Evolutionary conservation across 2,797 vertebrate species (phyloP).

Genomic region (Sciurus carolinensis): DNA sequence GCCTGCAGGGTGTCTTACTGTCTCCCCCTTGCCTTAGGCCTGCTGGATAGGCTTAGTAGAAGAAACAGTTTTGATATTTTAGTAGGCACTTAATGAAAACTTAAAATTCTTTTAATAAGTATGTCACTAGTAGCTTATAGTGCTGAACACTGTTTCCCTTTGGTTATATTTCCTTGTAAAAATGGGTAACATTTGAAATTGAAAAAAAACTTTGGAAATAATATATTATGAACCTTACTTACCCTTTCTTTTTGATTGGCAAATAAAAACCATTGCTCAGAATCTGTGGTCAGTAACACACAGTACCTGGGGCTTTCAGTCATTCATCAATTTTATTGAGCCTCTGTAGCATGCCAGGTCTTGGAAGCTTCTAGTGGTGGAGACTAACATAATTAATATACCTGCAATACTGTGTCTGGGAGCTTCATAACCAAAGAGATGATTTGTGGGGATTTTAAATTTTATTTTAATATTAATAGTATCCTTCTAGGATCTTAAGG

Average conservation of each 20-base stretch:
- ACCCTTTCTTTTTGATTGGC: background rate
- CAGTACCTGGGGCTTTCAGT: background rate
- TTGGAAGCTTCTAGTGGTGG: background rate
- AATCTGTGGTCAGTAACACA: background rate
- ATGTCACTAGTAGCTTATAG: background rate
- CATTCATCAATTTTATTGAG: background rate
- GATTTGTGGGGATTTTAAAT: background rate
- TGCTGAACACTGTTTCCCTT: background rate
- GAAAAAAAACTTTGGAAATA: background rate
- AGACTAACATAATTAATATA: background rate
- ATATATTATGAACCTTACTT: background rate
- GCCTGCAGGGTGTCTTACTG: background rate
- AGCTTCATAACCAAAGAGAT: background rate
- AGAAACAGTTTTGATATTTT: slow-evolving; percentile 19
- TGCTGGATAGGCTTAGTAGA: background rate
- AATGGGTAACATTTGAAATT: background rate
- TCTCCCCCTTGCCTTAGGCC: background rate
- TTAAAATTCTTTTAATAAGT: background rate
- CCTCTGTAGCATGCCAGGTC: background rate
- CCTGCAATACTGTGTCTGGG: background rate
- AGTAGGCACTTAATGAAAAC: background rate
- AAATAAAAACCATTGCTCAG: background rate
- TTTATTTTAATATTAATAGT: slow-evolving; percentile 8
- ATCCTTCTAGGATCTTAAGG: background rate
- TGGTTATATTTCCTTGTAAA: background rate